Base-by-base conservation (phyloP, 2,888 invertebrate species). In the Lysandra bellargus region DNA sequence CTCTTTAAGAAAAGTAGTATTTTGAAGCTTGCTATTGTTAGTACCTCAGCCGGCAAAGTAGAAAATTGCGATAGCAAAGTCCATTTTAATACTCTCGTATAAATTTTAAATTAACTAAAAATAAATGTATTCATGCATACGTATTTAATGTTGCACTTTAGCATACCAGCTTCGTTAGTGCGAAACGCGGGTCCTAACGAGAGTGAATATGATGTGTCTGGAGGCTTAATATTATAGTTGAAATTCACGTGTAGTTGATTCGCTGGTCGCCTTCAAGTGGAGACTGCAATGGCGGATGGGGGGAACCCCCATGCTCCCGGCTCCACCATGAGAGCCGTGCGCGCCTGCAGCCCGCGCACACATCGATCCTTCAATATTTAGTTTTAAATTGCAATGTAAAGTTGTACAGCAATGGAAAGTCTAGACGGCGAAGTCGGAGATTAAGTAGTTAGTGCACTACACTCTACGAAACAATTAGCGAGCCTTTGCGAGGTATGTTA, bases 251-350 rank as follows among this genome's bases (percentile, higher is more conserved):
- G 80, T 81, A 86, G 84, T 84, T 83, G 82, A 83, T 83, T 82
- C 82, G 84, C 83, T 82, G 82, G 84, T 83, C 82, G 84, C 83
- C 80, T 84, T 83, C 83, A 83, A 85, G 85, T 84, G 84, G 83
- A 85, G 85, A 84, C 86, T 85, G 86, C 85, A 85, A 87, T 87
- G 86, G 86, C 85, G 86, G 82, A 75, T 80, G 85, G 84, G 83
- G 83, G 83, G 83, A 80, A 61, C 49, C 81, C 80, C 82, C 82
- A 69, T 69, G 69, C 69, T 69, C 82, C 82, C 30, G 12, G 69
- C 69, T 69, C 69, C 17, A 69, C 69, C 80, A 82, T 80, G 81
- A 80, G 81, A 81, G 72, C 80, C 72, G 64, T 73, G 81, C 82
- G 80, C 80, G 79, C 81, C 79, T 81, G 78, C 82, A 44, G 77